Conservation (phyloP, 2,113 vertebrate genomes). For the Tragelaphus scriptus region DNA sequence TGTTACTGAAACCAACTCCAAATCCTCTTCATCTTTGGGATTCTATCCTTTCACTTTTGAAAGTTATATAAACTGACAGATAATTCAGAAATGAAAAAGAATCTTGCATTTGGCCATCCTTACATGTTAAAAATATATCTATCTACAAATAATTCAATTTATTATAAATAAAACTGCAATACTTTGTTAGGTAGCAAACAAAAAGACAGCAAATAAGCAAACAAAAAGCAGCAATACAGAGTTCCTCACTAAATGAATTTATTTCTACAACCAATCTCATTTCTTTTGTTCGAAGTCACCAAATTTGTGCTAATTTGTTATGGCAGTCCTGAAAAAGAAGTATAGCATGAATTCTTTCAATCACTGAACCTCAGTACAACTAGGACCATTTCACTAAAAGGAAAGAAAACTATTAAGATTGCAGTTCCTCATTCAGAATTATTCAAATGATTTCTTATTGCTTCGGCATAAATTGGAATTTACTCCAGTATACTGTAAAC, state of each 20-base stretch:
- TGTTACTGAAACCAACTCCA: constrained; percentile 36
- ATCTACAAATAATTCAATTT: not conserved
- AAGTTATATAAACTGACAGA: not conserved
- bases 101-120: not conserved
- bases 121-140: not conserved
- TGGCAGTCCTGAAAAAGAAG: not conserved
- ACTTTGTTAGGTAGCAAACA: not conserved
- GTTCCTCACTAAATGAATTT: not conserved
- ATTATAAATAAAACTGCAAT: not conserved
- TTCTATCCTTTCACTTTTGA: constrained; percentile 56
- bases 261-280: constrained; percentile 11
- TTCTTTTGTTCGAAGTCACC: not conserved
- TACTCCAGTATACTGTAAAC: not conserved
- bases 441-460: not conserved
- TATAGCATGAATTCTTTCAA: not conserved
- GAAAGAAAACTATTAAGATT: not conserved
- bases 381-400: not conserved
- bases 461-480: not conserved
- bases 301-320: not conserved
- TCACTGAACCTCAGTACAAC: not conserved
- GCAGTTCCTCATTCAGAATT: not conserved
- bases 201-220: not conserved
- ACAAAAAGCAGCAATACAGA: not conserved
- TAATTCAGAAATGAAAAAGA: too few relatives aligned
- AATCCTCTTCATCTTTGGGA: constrained; percentile 17